Conservation (phyloP, 1,140 invertebrate species). For the Eupeodes corollae region DNA sequence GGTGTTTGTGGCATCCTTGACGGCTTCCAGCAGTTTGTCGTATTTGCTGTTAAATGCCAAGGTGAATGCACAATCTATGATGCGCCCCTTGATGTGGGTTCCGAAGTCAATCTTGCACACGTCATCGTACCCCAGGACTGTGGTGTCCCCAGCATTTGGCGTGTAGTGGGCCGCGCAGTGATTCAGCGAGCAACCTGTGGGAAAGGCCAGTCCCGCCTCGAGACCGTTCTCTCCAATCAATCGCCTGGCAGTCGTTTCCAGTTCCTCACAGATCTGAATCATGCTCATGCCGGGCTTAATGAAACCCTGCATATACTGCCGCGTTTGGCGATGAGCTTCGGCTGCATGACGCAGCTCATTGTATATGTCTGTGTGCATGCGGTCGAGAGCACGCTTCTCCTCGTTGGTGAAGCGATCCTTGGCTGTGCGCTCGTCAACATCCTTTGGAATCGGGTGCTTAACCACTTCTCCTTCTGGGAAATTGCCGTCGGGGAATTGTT, state of each 20-base stretch:
- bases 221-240: conserved; percentile 92
- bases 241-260: conserved; percentile 83
- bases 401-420: conserved; percentile 80
- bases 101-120: conserved; percentile 99
- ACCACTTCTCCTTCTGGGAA: conserved; percentile 73
- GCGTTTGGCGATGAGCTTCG: conserved; percentile 93
- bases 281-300: conserved; percentile 98
- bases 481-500: conserved; percentile 70
- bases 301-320: conserved; percentile 78
- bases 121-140: conserved; percentile 90
- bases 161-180: conserved; percentile 99
- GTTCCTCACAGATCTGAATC: conserved; percentile 96
- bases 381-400: conserved; percentile 75
- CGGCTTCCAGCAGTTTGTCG: conserved; percentile 89
- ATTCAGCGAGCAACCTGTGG: conserved; percentile 96
- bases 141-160: conserved; percentile 94
- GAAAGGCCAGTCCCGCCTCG: conserved; percentile 94
- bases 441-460: conserved; percentile 53
- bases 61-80: conserved; percentile 99
- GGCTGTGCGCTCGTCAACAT: conserved; percentile 68
- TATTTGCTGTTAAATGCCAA: conserved; percentile 94
- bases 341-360: conserved; percentile 91
- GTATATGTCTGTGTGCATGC: conserved; percentile 80
- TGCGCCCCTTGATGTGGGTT: conserved; percentile 95
- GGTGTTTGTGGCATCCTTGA: conserved; percentile 94